phyloP scores from a whole-genome alignment of 2,113 vertebrate species.

The Channa argus region DNA sequence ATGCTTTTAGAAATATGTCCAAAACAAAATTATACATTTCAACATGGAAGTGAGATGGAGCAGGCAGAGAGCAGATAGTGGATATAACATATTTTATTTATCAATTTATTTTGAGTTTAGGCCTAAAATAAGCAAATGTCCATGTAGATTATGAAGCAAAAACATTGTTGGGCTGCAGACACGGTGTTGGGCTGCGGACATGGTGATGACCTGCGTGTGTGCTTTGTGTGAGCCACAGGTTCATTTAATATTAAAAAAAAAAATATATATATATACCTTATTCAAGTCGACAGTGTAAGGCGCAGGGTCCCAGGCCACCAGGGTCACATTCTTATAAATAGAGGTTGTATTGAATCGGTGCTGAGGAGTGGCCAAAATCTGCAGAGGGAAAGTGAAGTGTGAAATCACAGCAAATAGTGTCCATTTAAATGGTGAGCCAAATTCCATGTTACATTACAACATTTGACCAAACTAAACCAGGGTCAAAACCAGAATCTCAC shows the following conservation, averaged over 20 bases:
- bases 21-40: background rate
- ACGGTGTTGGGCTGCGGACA: background rate
- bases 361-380: constrained; percentile 94
- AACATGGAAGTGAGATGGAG: constrained; percentile 14
- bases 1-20: background rate
- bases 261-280: constrained; percentile 92
- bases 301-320: constrained; percentile 98
- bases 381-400: background rate
- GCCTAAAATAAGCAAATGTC: background rate
- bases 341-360: constrained; percentile 91
- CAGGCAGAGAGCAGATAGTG: background rate
- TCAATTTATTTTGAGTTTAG: background rate
- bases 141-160: background rate
- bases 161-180: background rate
- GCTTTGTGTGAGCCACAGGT: background rate
- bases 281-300: constrained; percentile 92
- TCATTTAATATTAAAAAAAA: background rate
- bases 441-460: background rate
- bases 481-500: background rate
- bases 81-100: background rate
- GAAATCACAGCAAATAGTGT: background rate
- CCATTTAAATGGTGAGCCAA: background rate
- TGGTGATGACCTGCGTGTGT: background rate
- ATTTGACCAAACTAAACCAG: background rate
- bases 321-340: constrained; percentile 93